These are phyloP conservation scores for Alligator mississippiensis DNA, from an alignment of 2,113 vertebrate species.

Conservation along the genomic window DNA sequence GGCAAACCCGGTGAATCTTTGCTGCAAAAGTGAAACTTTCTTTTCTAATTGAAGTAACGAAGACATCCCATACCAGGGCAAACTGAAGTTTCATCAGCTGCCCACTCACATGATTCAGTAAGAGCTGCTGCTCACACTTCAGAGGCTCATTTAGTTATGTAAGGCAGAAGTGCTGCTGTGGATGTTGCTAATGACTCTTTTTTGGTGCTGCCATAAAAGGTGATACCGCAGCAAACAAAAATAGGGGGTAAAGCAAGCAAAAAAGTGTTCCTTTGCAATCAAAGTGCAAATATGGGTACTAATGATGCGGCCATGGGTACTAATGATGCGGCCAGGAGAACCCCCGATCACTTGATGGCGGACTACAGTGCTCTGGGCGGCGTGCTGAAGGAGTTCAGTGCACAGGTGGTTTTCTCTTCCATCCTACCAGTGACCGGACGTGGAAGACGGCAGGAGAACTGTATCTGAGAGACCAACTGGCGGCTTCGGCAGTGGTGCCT, in stretches of 20 bases:
- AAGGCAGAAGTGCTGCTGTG: slow-evolving; percentile 2
- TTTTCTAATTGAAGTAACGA: neutral
- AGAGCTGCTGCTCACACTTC: neutral
- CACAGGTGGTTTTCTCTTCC: too few species aligned
- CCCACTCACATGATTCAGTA: neutral
- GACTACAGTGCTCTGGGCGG: too few species aligned
- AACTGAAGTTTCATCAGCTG: neutral
- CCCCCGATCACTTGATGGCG: too few species aligned
- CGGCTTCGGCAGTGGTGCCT: too few species aligned
- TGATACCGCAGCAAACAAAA: slow-evolving; percentile 48
- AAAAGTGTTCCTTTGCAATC: neutral
- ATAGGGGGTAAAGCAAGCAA: slow-evolving; percentile 15
- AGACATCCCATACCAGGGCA: neutral
- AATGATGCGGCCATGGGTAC: too few species aligned
- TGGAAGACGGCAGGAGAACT: too few species aligned
- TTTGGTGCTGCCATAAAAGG: neutral
- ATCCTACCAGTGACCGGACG: too few species aligned
- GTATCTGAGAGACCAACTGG: too few species aligned
- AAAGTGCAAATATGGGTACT: slow-evolving; percentile 50
- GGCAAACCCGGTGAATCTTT: neutral
- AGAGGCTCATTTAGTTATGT: neutral
- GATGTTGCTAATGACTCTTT: neutral
- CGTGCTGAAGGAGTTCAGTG: too few species aligned
- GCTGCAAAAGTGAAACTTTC: slow-evolving; percentile 17
- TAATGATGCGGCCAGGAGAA: too few species aligned